Conservation (phyloP, 2,113 vertebrate genomes). For the Equus quagga region DNA sequence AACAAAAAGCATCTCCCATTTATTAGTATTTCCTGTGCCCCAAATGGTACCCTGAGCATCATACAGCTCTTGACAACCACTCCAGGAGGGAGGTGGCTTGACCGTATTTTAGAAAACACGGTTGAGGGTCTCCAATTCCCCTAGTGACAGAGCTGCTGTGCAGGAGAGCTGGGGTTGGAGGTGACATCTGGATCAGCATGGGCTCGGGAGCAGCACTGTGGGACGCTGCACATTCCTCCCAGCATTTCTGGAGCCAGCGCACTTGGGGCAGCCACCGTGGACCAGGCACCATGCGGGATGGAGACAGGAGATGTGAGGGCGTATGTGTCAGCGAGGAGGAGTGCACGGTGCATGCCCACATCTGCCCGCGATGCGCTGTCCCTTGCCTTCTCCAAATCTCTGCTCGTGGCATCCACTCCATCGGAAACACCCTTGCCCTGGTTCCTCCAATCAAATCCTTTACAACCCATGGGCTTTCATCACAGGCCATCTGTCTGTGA, state of each 20-base stretch:
- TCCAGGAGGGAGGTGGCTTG: fast-evolving
- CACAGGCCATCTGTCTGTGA: too few relatives aligned
- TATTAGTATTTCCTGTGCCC: background rate
- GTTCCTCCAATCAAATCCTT: background rate
- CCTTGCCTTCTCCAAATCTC: fast-evolving
- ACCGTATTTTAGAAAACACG: fast-evolving
- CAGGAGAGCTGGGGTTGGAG: background rate
- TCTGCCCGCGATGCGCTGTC: too few relatives aligned
- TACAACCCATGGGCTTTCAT: fast-evolving
- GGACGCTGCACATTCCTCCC: fast-evolving
- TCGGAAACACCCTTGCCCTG: background rate
- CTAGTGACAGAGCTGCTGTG: fast-evolving
- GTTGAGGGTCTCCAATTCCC: fast-evolving
- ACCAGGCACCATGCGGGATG: fast-evolving
- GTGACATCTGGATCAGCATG: background rate
- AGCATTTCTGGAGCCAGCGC: background rate
- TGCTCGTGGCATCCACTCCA: fast-evolving
- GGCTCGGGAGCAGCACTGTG: background rate
- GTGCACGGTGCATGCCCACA: fast-evolving
- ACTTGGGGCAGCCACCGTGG: fast-evolving
- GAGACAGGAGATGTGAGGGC: fast-evolving
- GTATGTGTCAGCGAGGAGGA: fast-evolving
- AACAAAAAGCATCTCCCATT: fast-evolving
- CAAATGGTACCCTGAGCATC: fast-evolving
- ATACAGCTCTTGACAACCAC: fast-evolving